phyloP scores from a whole-genome alignment of 2,888 invertebrate genomes.

The Epistrophe grossulariae region DNA sequence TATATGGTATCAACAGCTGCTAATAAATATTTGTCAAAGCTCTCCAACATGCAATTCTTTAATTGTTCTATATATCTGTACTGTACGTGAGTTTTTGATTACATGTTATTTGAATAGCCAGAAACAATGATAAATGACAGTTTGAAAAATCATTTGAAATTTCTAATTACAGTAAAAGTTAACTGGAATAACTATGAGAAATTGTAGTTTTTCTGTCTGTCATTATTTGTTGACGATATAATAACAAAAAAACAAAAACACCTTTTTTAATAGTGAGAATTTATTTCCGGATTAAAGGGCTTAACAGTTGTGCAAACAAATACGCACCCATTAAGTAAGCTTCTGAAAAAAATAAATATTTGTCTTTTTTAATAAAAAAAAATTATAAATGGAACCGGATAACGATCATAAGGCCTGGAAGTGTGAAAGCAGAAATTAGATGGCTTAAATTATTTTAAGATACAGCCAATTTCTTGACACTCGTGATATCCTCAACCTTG shows the following conservation, averaged over 20 bases:
- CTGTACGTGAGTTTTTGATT: slow-evolving; percentile 56
- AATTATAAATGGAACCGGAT: too few relatives aligned
- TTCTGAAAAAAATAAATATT: neutral
- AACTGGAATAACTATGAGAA: slow-evolving; percentile 35
- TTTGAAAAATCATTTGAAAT: slow-evolving; percentile 51
- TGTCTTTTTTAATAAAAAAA: neutral
- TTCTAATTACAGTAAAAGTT: slow-evolving; percentile 51
- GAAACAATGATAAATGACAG: slow-evolving; percentile 53
- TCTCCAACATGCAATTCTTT: slow-evolving; percentile 55
- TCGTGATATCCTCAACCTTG: too few relatives aligned
- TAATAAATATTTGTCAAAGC: slow-evolving; percentile 45
- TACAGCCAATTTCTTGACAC: neutral
- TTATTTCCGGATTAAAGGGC: slow-evolving; percentile 38
- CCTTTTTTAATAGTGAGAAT: neutral
- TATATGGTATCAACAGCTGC: slow-evolving; percentile 8
- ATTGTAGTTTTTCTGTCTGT: slow-evolving; percentile 17
- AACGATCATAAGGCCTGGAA: neutral
- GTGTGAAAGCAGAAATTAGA: neutral
- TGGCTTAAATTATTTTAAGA: neutral
- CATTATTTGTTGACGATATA: slow-evolving; percentile 15
- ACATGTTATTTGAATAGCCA: slow-evolving; percentile 51
- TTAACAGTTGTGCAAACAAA: slow-evolving; percentile 10
- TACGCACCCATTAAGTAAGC: neutral
- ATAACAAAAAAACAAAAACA: slow-evolving; percentile 3
- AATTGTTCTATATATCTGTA: slow-evolving; percentile 36